Evolutionary conservation across 2,113 vertebrate genomes (phyloP).

Genomic region (Sphyrna mokarran): DNA sequence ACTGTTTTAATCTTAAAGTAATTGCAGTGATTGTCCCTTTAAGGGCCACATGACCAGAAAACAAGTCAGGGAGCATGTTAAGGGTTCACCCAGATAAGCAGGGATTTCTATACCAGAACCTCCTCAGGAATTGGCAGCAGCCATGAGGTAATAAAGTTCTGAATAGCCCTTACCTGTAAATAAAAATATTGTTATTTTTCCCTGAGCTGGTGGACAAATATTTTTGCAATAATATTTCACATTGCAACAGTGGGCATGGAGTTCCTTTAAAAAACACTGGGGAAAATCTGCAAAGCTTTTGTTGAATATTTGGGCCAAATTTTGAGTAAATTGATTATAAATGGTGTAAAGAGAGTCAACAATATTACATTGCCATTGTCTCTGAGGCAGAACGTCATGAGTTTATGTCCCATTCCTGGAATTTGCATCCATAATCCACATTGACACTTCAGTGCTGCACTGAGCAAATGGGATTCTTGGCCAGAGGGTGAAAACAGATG

Average conservation of each 20-base stretch:
- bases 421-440: too few species aligned
- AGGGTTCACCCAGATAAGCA: too few species aligned
- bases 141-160: too few species aligned
- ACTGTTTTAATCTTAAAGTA: background rate
- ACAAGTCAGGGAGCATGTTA: too few species aligned
- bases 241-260: background rate
- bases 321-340: background rate
- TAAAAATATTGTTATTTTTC: too few species aligned
- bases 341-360: background rate
- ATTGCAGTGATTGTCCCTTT: background rate
- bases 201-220: too few species aligned
- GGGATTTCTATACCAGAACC: too few species aligned
- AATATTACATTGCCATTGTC: background rate
- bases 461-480: background rate
- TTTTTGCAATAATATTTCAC: too few species aligned
- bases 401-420: too few species aligned
- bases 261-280: background rate
- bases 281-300: background rate
- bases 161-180: too few species aligned
- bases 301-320: background rate
- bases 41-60: too few species aligned
- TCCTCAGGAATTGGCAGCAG: too few species aligned
- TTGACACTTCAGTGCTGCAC: background rate
- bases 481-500: background rate
- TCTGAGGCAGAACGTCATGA: background rate